Evolutionary conservation across 2,888 invertebrate species (phyloP), one percentile per base, ranked within the genome.

Genomic region (Parasteatoda lunata): DNA sequence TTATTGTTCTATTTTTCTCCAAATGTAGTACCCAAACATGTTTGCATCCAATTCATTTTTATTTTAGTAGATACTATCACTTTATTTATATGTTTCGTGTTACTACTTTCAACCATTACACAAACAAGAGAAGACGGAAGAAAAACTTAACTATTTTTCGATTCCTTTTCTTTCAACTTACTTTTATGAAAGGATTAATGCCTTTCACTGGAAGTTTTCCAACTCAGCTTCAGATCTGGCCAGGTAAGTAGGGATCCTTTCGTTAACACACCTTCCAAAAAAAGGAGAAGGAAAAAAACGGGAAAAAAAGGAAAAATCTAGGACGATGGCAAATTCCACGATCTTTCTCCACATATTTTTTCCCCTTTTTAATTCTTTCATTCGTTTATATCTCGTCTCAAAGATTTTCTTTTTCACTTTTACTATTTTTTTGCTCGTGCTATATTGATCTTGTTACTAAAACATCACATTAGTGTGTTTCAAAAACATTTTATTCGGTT

Each of bases 401-500:
- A 69, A 75, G 66, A 15, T 45, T 30, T 81, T 81, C 64, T 73
- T 51, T 72, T 54, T 72, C 52, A 51, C 73, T 72, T 66, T 52
- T 71, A 72, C 73, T 66, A 48, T 75, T 75, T 75, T n/a, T 75
- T 81, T 68, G 54, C 75, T 75, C 75, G 75, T 81, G 47, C 73
- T 77, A 66, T 83, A 77, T 83, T 83, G 83, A 83, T 83, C 83
- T 83, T 83, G 83, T 83, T 83, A 83, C 83, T 65, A 77, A 83
- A 83, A 73, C 83, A 83, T 69, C 83, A 77, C 83, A 83, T 83
- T 83, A 83, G 76, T 64, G 80, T 71, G 70, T 71, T 77, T 77
- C 52, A 64, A 83, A 83, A 83, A 83, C 77, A 77, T 83, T 81
- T 81, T 73, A 81, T 81, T 68, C 66, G 51, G 75, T 69, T 59